Percentiles rank a stretch among this genome's conserved stretches.
Conservation (phyloP, 2,113 vertebrate genomes). For the Gopherus evgoodei region DNA sequence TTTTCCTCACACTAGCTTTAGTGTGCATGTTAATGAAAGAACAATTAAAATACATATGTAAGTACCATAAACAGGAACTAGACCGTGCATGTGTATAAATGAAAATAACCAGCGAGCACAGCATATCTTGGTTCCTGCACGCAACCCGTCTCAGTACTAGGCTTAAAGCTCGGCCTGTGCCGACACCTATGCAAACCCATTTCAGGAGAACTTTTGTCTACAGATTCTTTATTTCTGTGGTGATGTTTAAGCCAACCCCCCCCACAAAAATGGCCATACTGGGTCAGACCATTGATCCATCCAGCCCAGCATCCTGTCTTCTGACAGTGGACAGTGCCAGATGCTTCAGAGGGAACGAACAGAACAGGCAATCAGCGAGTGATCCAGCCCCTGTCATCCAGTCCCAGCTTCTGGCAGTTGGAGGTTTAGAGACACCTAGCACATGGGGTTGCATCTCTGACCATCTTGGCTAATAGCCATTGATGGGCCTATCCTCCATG, state of each 20-base stretch:
- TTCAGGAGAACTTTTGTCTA: background rate
- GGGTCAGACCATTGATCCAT: background rate
- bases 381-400: background rate
- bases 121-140: background rate
- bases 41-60: background rate
- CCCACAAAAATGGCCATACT: background rate
- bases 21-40: background rate
- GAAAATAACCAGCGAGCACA: background rate
- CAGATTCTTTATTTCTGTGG: background rate
- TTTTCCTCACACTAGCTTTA: slow-evolving; percentile 3
- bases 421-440: background rate
- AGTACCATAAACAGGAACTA: background rate
- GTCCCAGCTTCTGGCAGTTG: background rate
- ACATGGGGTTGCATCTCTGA: background rate
- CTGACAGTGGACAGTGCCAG: background rate
- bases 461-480: background rate
- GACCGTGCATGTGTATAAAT: background rate
- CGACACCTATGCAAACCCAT: background rate
- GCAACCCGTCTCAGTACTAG: background rate
- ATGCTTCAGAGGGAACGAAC: background rate
- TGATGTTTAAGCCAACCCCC: background rate
- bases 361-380: background rate
- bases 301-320: background rate
- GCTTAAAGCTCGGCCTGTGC: background rate
- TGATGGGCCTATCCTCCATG: background rate